Conservation (phyloP, 2,888 invertebrate species). For the Andrena camellia region DNA sequence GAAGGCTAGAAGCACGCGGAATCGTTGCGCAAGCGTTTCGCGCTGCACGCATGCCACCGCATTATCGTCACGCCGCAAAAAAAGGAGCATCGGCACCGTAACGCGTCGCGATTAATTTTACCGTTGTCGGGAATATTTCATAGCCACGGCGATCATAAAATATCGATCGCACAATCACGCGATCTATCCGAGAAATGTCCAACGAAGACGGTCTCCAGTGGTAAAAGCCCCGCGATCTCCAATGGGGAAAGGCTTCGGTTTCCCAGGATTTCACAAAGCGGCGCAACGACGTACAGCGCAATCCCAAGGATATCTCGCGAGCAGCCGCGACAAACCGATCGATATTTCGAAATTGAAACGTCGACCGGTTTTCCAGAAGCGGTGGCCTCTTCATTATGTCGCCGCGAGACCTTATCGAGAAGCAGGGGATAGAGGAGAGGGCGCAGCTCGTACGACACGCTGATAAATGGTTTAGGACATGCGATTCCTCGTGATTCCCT, state of each 20-base stretch:
- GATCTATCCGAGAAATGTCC: background rate
- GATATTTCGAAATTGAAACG: constrained; percentile 70
- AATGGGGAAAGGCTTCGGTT: constrained; percentile 26
- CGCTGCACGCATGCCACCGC: constrained; percentile 44
- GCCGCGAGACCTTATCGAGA: constrained; percentile 64
- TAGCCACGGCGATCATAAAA: constrained; percentile 20
- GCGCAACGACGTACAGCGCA: background rate
- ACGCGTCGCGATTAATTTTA: constrained; percentile 47
- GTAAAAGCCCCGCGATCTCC: background rate
- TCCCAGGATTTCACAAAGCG: background rate
- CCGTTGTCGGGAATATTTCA: constrained; percentile 10
- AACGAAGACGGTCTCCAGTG: background rate
- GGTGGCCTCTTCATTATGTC: constrained; percentile 70
- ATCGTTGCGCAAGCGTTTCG: constrained; percentile 39
- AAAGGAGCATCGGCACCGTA: constrained; percentile 43
- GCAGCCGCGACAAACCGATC: constrained; percentile 1
- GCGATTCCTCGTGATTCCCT: constrained; percentile 73
- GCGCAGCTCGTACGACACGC: constrained; percentile 65
- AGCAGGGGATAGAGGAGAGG: constrained; percentile 51
- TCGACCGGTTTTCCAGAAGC: constrained; percentile 67
- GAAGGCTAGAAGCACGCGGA: constrained; percentile 1
- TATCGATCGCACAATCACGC: constrained; percentile 26
- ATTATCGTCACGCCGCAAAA: constrained; percentile 54
- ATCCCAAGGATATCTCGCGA: constrained; percentile 26
- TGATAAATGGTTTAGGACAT: constrained; percentile 74